Percentiles rank a stretch among this genome's conserved stretches.
These are phyloP conservation scores for Sebastes trivittatus DNA, from an alignment of 2,797 vertebrate species.

Conservation along the genomic window DNA sequence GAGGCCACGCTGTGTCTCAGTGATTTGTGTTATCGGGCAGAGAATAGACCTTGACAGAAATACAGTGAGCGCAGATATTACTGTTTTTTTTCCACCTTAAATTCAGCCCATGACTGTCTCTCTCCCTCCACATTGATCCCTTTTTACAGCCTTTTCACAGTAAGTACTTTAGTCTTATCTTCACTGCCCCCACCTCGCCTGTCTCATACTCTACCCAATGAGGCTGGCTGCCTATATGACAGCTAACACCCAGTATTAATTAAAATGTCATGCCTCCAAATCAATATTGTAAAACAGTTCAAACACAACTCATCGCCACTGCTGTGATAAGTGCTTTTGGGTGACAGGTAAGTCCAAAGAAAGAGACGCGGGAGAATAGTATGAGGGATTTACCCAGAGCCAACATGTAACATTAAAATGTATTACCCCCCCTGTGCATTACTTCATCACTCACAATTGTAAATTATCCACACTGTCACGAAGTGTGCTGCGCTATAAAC, in stretches of 20 bases:
- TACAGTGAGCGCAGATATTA: conserved; percentile 73
- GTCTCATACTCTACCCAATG: conserved; percentile 73
- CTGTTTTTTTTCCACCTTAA: conserved; percentile 67
- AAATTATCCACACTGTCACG: conserved; percentile 80
- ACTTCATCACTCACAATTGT: conserved; percentile 79
- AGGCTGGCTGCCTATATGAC: conserved; percentile 70
- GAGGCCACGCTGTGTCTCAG: conserved; percentile 67
- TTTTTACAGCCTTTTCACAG: conserved; percentile 74
- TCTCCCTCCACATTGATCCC: conserved; percentile 71
- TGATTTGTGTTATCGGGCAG: conserved; percentile 69
- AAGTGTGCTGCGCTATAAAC: conserved; percentile 66
- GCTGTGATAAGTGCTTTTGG: conserved; percentile 80
- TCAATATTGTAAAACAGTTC: conserved; percentile 85
- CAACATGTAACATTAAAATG: conserved; percentile 82
- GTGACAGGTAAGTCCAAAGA: conserved; percentile 82
- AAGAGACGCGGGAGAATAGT: conserved; percentile 75
- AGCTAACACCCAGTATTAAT: conserved; percentile 82
- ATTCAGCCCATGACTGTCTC: conserved; percentile 72
- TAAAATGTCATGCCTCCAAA: conserved; percentile 83
- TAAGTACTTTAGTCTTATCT: conserved; percentile 79
- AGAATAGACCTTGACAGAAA: conserved; percentile 75
- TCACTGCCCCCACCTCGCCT: conserved; percentile 70
- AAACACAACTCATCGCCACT: conserved; percentile 76
- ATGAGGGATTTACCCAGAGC: conserved; percentile 78
- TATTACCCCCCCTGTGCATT: conserved; percentile 74